phyloP scores from a whole-genome alignment of 2,113 vertebrate genomes.

The Grus americana region DNA sequence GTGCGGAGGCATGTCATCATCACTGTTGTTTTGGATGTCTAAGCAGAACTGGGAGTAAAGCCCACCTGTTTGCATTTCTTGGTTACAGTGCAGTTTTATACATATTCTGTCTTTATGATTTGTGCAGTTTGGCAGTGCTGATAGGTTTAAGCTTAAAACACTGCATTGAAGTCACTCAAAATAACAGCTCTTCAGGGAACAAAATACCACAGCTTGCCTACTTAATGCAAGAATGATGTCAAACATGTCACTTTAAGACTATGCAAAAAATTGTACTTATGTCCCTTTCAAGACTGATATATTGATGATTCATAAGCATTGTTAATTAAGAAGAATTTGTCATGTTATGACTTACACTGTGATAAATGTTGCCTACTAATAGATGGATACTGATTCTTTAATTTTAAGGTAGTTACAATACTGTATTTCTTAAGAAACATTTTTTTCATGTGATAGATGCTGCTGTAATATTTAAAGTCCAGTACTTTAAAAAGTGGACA shows the following conservation, averaged over 20 bases:
- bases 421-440: neutral
- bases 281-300: neutral
- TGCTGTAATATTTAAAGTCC: neutral
- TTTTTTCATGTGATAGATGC: neutral
- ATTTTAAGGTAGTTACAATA: neutral
- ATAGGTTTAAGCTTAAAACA: neutral
- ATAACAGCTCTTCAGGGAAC: neutral
- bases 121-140: neutral
- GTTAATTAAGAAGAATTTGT: neutral
- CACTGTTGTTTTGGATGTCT: neutral
- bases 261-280: neutral
- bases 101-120: neutral
- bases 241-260: neutral
- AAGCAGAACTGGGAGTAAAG: neutral
- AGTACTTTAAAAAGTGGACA: neutral
- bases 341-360: neutral
- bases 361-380: neutral
- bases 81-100: neutral
- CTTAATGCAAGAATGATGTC: neutral
- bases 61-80: neutral
- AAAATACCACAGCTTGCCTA: neutral
- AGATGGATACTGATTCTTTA: neutral
- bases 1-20: too few relatives aligned
- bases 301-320: neutral
- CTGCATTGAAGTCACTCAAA: neutral